Percentiles rank a stretch among this genome's conserved stretches.
Evolutionary conservation across 1,140 invertebrate genomes (phyloP).

Genomic region (Drusus annulatus): DNA sequence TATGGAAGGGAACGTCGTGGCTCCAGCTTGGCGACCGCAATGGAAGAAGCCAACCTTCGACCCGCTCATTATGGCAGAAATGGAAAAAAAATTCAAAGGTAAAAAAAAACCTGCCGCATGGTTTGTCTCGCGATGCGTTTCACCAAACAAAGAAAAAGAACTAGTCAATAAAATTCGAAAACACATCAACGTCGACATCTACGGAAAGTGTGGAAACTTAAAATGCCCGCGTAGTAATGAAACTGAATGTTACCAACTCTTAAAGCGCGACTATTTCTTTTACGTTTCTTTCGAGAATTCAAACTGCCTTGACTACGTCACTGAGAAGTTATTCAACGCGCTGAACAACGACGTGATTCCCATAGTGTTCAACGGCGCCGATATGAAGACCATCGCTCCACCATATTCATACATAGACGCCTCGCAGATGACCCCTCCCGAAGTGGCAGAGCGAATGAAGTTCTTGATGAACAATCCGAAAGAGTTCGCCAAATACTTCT

Average conservation of each 20-base stretch:
- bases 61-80: constrained; percentile 53
- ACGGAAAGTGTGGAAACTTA: constrained; percentile 73
- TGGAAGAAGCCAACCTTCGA: constrained; percentile 42
- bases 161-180: constrained; percentile 72
- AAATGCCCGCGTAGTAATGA: constrained; percentile 61
- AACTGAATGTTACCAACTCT: constrained; percentile 63
- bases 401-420: constrained; percentile 75
- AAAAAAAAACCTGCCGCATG: constrained; percentile 56
- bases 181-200: constrained; percentile 77
- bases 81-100: neutral
- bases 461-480: constrained; percentile 65
- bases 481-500: constrained; percentile 71
- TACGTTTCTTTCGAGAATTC: constrained; percentile 78
- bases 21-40: constrained; percentile 50
- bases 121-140: constrained; percentile 41
- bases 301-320: constrained; percentile 72
- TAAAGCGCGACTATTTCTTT: constrained; percentile 74
- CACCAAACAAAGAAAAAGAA: constrained; percentile 70
- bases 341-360: constrained; percentile 69
- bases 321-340: constrained; percentile 73
- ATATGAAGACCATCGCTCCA: constrained; percentile 71
- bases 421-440: neutral
- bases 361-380: constrained; percentile 72
- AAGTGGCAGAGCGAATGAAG: constrained; percentile 70
- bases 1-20: constrained; percentile 53